phyloP scores from a whole-genome alignment of 2,888 invertebrate genomes.

The Lithosia quadra region DNA sequence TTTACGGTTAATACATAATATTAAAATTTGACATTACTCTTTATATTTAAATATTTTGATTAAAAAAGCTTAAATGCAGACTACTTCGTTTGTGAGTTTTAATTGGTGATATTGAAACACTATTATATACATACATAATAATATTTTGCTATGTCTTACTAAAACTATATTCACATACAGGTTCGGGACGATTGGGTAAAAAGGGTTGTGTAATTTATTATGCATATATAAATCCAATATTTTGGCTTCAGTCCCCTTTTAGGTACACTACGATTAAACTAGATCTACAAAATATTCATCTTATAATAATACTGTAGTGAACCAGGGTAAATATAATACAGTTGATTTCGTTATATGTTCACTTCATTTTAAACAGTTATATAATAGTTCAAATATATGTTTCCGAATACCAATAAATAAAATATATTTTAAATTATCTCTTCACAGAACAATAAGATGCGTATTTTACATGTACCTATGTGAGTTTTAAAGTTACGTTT shows the following conservation, averaged over 20 bases:
- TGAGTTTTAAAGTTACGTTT: conserved; percentile 19
- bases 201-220: conserved; percentile 85
- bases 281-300: conserved; percentile 53
- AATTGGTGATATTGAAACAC: conserved; percentile 49
- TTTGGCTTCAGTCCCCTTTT: conserved; percentile 67
- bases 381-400: conserved; percentile 61
- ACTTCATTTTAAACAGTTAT: conserved; percentile 52
- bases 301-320: conserved; percentile 64
- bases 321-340: conserved; percentile 72
- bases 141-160: conserved; percentile 69
- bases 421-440: conserved; percentile 41
- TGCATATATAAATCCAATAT: conserved; percentile 77
- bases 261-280: conserved; percentile 57
- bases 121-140: conserved; percentile 40
- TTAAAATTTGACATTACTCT: conserved; percentile 52
- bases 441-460: conserved; percentile 29
- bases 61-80: conserved; percentile 49
- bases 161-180: conserved; percentile 69
- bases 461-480: conserved; percentile 11
- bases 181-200: conserved; percentile 77
- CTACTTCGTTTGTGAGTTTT: conserved; percentile 45
- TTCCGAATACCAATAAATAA: conserved; percentile 45
- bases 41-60: conserved; percentile 55
- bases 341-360: conserved; percentile 55
- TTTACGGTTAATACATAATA: conserved; percentile 61